Conservation (phyloP, 2,113 vertebrate species). For the Gracilinanus agilis region DNA sequence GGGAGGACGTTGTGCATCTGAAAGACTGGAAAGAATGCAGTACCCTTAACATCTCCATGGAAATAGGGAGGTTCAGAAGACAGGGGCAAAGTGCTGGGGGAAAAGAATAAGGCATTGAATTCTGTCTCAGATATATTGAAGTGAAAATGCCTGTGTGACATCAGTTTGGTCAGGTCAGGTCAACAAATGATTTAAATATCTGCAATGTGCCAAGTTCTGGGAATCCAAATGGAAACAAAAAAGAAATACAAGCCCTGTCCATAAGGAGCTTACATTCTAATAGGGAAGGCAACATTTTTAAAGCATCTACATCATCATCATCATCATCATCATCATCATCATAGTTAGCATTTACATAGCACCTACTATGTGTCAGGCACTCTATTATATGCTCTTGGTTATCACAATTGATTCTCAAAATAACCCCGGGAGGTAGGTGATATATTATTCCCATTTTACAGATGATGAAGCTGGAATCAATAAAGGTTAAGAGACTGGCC, state of each 20-base stretch:
- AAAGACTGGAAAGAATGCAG: background rate
- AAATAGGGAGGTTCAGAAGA: no score
- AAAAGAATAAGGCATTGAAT: background rate
- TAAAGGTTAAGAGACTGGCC: background rate
- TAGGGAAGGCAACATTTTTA: background rate
- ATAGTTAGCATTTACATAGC: background rate
- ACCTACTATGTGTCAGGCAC: background rate
- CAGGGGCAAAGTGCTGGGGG: no score
- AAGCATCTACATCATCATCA: background rate
- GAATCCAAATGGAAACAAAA: background rate
- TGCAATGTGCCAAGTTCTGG: background rate
- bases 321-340: background rate
- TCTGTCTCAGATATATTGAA: background rate
- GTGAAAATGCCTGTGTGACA: background rate
- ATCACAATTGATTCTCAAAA: background rate
- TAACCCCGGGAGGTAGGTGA: background rate
- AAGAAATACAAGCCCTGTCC: background rate
- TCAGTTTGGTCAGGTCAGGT: background rate
- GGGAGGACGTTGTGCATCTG: background rate
- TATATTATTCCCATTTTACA: conserved; percentile 1
- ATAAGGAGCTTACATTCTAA: no score
- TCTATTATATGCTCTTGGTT: conserved; percentile 3
- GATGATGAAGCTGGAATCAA: conserved; percentile 33
- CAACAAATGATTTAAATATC: background rate
- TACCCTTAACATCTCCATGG: background rate